phyloP scores from a whole-genome alignment of 2,797 vertebrate genomes.

The Brotogeris chrysoptera region DNA sequence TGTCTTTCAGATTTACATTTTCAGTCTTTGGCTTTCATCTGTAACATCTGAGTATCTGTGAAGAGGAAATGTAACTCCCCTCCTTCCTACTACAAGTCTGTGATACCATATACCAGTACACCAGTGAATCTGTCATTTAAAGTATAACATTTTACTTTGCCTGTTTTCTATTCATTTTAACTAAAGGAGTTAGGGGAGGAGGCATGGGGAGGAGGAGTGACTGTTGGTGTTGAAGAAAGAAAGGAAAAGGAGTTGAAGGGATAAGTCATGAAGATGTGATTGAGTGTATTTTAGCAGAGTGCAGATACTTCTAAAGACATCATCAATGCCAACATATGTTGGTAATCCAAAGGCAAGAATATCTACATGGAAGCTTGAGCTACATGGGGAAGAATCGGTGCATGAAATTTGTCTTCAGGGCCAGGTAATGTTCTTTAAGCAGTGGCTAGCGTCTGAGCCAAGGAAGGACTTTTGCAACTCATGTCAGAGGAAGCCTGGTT shows the following conservation, averaged over 20 bases:
- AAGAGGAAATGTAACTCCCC: not conserved
- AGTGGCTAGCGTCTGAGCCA: not conserved
- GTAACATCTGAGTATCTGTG: not conserved
- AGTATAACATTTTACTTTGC: not conserved
- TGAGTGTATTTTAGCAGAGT: not conserved
- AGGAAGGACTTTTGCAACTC: conserved; percentile 18
- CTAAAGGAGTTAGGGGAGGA: not conserved
- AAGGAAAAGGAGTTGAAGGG: not conserved
- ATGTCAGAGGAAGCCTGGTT: conserved; percentile 12
- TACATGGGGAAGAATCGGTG: not conserved
- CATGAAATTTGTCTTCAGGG: not conserved
- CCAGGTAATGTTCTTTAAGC: not conserved
- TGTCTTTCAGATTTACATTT: not conserved
- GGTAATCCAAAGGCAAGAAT: conserved; percentile 20
- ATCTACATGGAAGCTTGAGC: conserved; percentile 1
- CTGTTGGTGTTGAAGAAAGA: not conserved
- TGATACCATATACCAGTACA: not conserved
- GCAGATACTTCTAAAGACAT: conserved; percentile 20
- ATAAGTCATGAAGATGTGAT: not conserved
- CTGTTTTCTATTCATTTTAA: not conserved
- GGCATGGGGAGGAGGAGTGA: rapidly evolving
- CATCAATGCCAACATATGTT: not conserved
- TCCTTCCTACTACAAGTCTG: not conserved
- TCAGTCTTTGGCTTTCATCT: not conserved
- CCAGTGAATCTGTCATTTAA: not conserved